A percentile compares a stretch with the other conserved stretches of the same genome.
These are phyloP conservation scores for Lepus timidus DNA, from an alignment of 2,113 vertebrate genomes.

Conservation along the genomic window DNA sequence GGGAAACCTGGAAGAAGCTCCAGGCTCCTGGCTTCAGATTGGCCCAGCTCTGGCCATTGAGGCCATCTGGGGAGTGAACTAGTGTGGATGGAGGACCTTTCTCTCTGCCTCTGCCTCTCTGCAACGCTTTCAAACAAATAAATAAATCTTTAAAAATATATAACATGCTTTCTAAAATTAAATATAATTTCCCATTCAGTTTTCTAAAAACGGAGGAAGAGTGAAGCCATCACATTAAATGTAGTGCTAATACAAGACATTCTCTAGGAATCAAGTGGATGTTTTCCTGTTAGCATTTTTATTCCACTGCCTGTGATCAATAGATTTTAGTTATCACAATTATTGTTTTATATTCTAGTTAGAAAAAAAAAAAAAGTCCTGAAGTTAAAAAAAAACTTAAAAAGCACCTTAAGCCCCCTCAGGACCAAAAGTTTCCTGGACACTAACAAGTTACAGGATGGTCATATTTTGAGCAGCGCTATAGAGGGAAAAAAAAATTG, in stretches of 20 bases:
- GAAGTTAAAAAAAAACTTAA: background rate
- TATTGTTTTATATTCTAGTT: background rate
- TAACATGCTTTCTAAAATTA: no score
- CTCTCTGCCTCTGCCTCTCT: no score
- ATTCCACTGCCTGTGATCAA: background rate
- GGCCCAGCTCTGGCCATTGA: no score
- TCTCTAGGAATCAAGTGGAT: background rate
- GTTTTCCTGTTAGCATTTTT: constrained; percentile 9
- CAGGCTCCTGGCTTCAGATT: no score
- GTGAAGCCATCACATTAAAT: background rate
- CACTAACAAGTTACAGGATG: background rate
- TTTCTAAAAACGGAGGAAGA: background rate
- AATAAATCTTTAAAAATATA: no score
- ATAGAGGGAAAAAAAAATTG: background rate
- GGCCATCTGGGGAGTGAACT: no score
- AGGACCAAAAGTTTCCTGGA: background rate
- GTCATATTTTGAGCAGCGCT: constrained; percentile 24
- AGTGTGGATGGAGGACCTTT: no score
- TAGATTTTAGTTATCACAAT: background rate
- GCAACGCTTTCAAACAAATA: no score
- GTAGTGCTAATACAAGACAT: background rate
- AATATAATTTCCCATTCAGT: background rate
- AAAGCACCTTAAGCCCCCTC: background rate
- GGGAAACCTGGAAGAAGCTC: no score
- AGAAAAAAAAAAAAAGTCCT: background rate